Evolutionary conservation across 1,140 invertebrate species (phyloP).

Genomic region (Plectrocnemia conspersa): DNA sequence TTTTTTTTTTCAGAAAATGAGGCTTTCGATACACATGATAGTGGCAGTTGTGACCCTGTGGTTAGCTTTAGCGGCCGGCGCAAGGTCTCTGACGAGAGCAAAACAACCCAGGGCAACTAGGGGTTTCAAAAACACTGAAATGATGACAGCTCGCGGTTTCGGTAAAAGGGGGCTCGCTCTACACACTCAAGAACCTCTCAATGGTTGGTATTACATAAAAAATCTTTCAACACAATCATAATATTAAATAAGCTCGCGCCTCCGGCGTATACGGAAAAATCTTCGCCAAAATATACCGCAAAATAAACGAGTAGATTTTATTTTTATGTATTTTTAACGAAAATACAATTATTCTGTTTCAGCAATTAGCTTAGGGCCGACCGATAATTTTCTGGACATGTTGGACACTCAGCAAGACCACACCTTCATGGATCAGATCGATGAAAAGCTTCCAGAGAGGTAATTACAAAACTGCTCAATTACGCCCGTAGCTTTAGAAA

Average conservation of each 20-base stretch:
- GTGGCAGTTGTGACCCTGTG: constrained; percentile 42
- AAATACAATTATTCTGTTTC: constrained; percentile 4
- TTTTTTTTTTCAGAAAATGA: constrained; percentile 26
- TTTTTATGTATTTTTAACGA: neutral
- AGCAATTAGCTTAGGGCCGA: constrained; percentile 23
- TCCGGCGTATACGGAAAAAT: neutral
- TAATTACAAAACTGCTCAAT: constrained; percentile 15
- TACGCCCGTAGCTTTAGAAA: no score
- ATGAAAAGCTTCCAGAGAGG: constrained; percentile 33
- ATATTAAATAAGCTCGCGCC: neutral
- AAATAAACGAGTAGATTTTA: no score
- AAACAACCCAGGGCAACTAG: constrained; percentile 53
- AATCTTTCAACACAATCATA: no score
- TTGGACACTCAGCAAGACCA: constrained; percentile 28
- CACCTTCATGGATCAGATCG: constrained; percentile 27
- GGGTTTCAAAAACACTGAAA: constrained; percentile 55
- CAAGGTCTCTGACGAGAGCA: constrained; percentile 40
- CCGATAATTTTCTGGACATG: constrained; percentile 30
- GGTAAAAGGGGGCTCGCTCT: constrained; percentile 44
- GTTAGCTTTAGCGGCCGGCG: constrained; percentile 37
- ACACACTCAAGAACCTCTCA: constrained; percentile 19
- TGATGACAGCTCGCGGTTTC: constrained; percentile 55
- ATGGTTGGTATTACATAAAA: constrained; percentile 11
- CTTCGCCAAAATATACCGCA: neutral
- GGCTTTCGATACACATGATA: constrained; percentile 27